Percentiles rank a stretch among this genome's conserved stretches.
Conservation (phyloP, 1,140 invertebrate species). For the Solen grandis region DNA sequence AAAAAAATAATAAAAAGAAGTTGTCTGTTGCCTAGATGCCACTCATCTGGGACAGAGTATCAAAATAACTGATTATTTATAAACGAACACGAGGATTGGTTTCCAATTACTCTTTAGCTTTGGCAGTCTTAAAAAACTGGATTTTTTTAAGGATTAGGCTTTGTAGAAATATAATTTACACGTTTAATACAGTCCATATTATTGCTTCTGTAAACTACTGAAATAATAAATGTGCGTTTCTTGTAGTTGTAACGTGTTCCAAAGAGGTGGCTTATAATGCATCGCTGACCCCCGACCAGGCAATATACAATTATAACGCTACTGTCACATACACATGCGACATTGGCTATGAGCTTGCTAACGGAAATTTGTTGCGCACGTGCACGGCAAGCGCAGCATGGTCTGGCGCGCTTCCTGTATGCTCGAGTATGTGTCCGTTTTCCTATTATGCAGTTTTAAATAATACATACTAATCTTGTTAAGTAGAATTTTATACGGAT, state of each 20-base stretch:
- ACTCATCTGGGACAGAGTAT: too few relatives aligned
- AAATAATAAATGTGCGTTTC: too few relatives aligned
- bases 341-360: conserved; percentile 2
- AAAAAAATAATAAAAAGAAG: too few relatives aligned
- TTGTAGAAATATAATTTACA: too few relatives aligned
- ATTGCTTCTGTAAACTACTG: too few relatives aligned
- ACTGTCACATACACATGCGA: conserved; percentile 46
- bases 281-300: not conserved
- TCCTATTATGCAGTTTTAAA: not conserved
- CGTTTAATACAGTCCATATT: too few relatives aligned
- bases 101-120: too few relatives aligned
- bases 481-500: not conserved
- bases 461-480: not conserved
- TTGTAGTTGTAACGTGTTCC: conserved; percentile 18
- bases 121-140: too few relatives aligned
- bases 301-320: conserved; percentile 21
- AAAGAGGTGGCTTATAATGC: conserved; percentile 19
- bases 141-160: too few relatives aligned
- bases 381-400: conserved; percentile 28
- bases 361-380: conserved; percentile 23
- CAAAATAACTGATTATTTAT: too few relatives aligned
- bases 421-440: conserved; percentile 37
- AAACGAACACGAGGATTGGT: too few relatives aligned
- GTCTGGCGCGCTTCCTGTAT: conserved; percentile 30
- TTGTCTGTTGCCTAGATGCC: too few relatives aligned